Evolutionary conservation across 2,888 invertebrate genomes (phyloP).

Genomic region (Drosophila conformis): DNA sequence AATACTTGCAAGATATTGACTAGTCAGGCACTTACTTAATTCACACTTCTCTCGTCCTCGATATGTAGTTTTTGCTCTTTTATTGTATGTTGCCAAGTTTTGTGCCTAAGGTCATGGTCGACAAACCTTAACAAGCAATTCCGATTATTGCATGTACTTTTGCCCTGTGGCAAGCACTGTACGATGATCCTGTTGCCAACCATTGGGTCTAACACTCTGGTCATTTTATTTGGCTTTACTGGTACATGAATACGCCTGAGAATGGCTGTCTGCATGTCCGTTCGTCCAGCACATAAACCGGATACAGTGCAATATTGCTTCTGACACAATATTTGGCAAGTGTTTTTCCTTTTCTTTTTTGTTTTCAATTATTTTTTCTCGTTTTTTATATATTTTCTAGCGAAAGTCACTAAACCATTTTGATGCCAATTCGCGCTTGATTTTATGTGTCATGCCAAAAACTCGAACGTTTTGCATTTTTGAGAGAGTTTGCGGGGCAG

Average conservation of each 20-base stretch:
- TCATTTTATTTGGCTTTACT: conserved; percentile 34
- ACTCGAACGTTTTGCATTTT: conserved; percentile 56
- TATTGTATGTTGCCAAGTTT: conserved; percentile 37
- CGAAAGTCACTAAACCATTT: conserved; percentile 71
- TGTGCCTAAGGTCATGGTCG: conserved; percentile 68
- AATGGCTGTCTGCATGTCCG: not conserved
- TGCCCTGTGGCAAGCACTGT: conserved; percentile 8
- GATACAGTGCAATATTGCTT: conserved; percentile 51
- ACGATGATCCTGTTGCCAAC: conserved; percentile 5
- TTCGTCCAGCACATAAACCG: conserved; percentile 21
- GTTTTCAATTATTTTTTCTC: conserved; percentile 37
- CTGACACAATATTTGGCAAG: conserved; percentile 56
- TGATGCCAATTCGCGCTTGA: conserved; percentile 38
- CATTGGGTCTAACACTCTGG: conserved; percentile 6
- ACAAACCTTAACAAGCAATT: conserved; percentile 57
- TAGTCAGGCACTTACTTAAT: not conserved
- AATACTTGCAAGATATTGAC: not conserved
- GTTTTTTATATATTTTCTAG: not conserved
- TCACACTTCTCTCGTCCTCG: not conserved
- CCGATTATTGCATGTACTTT: conserved; percentile 64
- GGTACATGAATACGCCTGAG: not conserved
- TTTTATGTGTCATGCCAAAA: conserved; percentile 37
- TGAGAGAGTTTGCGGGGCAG: not conserved
- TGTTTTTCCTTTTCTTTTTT: conserved; percentile 21
- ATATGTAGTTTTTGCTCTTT: not conserved